Percentiles rank a stretch among this genome's conserved stretches.
Evolutionary conservation across 1,140 invertebrate genomes (phyloP).

Genomic region (Aphelenchoides avenae): DNA sequence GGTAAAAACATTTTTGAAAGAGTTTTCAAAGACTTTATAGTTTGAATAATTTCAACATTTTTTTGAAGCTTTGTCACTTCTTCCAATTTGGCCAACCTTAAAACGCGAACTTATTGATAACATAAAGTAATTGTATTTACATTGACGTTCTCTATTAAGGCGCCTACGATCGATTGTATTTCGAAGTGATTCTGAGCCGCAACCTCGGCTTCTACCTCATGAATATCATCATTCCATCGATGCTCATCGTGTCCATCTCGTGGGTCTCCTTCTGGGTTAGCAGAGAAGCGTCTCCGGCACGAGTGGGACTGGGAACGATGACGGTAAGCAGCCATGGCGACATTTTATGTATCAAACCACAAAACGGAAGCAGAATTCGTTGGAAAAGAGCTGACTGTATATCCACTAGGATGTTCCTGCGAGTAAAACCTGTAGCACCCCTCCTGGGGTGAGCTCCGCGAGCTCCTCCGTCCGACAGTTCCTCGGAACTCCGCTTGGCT

Average conservation of each 20-base stretch:
- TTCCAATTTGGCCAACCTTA: no score
- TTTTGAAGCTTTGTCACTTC: constrained; percentile 3
- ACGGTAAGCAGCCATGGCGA: constrained; percentile 19
- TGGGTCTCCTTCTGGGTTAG: constrained; percentile 72
- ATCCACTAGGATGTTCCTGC: no score
- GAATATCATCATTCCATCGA: constrained; percentile 97
- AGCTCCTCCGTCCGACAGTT: no score
- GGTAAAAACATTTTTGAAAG: no score
- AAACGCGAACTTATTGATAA: neutral
- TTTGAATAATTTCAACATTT: no score
- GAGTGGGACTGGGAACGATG: constrained; percentile 55
- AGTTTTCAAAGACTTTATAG: no score
- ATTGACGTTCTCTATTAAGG: constrained; percentile 25
- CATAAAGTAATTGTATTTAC: neutral
- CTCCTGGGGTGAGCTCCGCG: no score
- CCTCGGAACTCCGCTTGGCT: no score
- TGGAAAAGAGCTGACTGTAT: no score
- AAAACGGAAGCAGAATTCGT: no score
- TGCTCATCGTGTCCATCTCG: constrained; percentile 94
- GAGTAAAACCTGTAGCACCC: no score
- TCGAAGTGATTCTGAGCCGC: constrained; percentile 85
- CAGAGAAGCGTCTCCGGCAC: constrained; percentile 53
- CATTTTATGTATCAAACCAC: constrained; percentile 3
- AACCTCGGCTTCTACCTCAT: constrained; percentile 98
- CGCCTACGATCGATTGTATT: constrained; percentile 44